Conservation (phyloP, 2,113 vertebrate species). For the Odocoileus hemionus region DNA sequence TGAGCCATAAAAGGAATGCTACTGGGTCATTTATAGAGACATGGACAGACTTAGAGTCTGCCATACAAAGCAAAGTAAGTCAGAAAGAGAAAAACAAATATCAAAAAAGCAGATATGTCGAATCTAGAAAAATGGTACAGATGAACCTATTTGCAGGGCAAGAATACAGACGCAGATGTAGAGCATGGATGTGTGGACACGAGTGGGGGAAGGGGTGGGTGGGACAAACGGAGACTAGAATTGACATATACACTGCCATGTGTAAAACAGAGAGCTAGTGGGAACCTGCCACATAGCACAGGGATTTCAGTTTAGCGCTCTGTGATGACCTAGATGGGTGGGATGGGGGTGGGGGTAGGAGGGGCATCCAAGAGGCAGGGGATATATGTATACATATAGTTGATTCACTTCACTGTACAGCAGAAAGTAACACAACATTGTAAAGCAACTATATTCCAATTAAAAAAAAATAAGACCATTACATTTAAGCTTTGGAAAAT, state of each 20-base stretch:
- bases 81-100: not conserved
- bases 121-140: not conserved
- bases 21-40: not conserved
- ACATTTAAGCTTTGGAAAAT: not conserved
- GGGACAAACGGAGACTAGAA: not conserved
- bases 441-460: not conserved
- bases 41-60: not conserved
- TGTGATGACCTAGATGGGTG: not conserved
- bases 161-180: not conserved
- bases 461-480: not conserved
- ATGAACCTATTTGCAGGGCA: not conserved
- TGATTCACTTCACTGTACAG: not conserved
- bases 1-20: not conserved
- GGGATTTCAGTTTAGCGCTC: not conserved
- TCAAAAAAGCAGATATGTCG: rapidly evolving
- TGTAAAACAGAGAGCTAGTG: not conserved
- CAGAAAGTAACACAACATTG: not conserved
- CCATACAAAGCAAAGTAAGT: not conserved
- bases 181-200: not conserved
- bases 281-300: not conserved
- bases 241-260: not conserved
- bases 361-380: not conserved
- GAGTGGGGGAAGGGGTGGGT: not conserved
- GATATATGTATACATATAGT: not conserved
- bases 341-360: not conserved